Percentiles rank a stretch among this genome's conserved stretches.
Evolutionary conservation across 1,140 invertebrate genomes (phyloP).

Genomic region (Meloidogyne chitwoodi): DNA sequence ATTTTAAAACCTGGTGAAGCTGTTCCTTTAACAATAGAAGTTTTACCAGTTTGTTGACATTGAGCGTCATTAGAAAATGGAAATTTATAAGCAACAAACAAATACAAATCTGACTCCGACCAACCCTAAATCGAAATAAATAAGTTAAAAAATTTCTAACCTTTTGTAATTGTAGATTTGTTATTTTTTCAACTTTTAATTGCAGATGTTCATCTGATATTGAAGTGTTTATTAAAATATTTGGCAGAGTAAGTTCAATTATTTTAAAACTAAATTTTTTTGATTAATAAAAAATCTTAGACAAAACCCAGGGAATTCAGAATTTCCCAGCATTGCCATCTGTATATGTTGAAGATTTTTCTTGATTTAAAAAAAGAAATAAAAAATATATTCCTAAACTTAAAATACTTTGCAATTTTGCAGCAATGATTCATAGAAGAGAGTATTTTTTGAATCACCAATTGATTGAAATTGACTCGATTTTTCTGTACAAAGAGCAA

Average conservation of each 20-base stretch:
- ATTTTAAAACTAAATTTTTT: constrained; percentile 22
- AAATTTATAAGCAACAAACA: constrained; percentile 41
- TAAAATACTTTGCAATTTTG: constrained; percentile 5
- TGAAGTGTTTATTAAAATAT: constrained; percentile 26
- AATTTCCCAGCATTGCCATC: neutral
- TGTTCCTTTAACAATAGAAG: constrained; percentile 25
- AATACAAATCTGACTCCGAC: constrained; percentile 27
- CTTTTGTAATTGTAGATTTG: constrained; percentile 37
- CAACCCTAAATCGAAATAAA: constrained; percentile 19
- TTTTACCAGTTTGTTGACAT: constrained; percentile 34
- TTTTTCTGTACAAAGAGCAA: constrained; percentile 9
- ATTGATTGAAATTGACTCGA: constrained; percentile 26
- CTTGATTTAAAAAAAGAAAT: neutral
- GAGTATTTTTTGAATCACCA: constrained; percentile 18
- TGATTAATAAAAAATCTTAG: neutral
- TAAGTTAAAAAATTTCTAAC: neutral
- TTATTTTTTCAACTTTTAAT: constrained; percentile 29
- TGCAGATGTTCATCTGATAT: constrained; percentile 32
- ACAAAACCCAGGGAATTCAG: neutral
- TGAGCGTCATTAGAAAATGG: constrained; percentile 34
- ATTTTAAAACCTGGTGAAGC: constrained; percentile 23
- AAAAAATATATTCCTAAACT: neutral
- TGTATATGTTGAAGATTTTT: constrained; percentile 12
- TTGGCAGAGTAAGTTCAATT: constrained; percentile 20
- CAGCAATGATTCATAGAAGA: constrained; percentile 26